These are phyloP conservation scores for Esperia sulphurella DNA, from an alignment of 2,888 invertebrate genomes.

Conservation along the genomic window DNA sequence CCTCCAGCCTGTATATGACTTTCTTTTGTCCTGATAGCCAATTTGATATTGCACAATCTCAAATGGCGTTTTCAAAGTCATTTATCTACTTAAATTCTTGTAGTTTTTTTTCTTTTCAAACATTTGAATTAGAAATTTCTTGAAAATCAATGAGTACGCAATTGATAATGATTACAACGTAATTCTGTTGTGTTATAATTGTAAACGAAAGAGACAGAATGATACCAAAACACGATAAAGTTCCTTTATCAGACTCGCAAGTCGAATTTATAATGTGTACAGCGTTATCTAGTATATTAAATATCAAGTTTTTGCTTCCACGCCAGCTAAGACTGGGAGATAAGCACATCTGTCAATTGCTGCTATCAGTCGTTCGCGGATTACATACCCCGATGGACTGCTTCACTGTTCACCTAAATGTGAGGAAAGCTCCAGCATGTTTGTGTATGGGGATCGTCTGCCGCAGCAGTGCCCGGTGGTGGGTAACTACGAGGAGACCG, in stretches of 20 bases:
- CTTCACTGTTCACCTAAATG: slow-evolving; percentile 31
- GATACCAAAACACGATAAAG: neutral
- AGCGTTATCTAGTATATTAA: slow-evolving; percentile 55
- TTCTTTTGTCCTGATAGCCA: neutral
- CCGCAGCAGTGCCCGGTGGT: slow-evolving; percentile 47
- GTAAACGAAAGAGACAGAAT: no score
- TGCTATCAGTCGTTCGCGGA: slow-evolving; percentile 70
- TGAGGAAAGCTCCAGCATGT: slow-evolving; percentile 40
- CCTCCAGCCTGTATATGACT: neutral
- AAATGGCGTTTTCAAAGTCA: neutral
- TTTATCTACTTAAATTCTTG: neutral
- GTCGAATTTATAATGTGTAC: neutral
- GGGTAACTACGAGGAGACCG: slow-evolving; percentile 41
- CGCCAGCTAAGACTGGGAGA: slow-evolving; percentile 54
- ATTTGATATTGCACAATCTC: neutral
- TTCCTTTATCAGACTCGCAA: neutral
- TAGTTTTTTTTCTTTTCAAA: no score
- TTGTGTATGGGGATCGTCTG: slow-evolving; percentile 44
- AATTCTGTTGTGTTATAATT: no score
- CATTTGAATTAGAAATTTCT: no score
- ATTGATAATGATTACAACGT: no score
- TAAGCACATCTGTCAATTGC: slow-evolving; percentile 59
- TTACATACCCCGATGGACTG: slow-evolving; percentile 69
- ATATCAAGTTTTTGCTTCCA: slow-evolving; percentile 69
- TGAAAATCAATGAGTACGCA: no score